A percentile compares a stretch with the other conserved stretches of the same genome.
Conservation (phyloP, 2,797 vertebrate species). For the Pelobates cultripes region DNA sequence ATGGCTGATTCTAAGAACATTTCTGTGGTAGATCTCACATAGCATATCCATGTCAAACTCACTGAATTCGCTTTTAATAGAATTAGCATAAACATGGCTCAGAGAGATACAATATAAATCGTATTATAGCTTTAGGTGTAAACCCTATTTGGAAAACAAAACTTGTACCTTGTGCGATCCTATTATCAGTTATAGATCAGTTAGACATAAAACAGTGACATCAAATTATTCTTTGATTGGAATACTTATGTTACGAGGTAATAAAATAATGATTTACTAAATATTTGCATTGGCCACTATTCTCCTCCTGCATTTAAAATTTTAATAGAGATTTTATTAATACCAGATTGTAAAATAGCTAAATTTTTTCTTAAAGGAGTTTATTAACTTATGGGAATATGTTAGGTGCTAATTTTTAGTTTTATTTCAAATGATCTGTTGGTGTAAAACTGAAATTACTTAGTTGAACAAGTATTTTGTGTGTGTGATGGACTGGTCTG, state of each 20-base stretch:
- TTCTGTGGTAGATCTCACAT: not conserved
- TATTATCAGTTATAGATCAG: conserved; percentile 61
- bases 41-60: not conserved
- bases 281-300: conserved; percentile 74
- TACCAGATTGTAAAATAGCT: conserved; percentile 66
- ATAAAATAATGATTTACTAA: conserved; percentile 64
- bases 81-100: not conserved
- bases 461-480: conserved; percentile 27
- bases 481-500: conserved; percentile 40
- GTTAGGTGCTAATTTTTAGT: conserved; percentile 58
- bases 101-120: conserved; percentile 48
- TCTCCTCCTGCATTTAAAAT: conserved; percentile 66
- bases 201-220: conserved; percentile 65
- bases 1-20: not conserved
- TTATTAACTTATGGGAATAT: conserved; percentile 40
- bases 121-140: conserved; percentile 53
- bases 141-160: conserved; percentile 60
- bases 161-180: conserved; percentile 59
- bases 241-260: conserved; percentile 64
- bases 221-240: conserved; percentile 60
- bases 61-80: not conserved
- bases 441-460: conserved; percentile 35
- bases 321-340: conserved; percentile 65
- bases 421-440: conserved; percentile 55
- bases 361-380: conserved; percentile 17